Evolutionary conservation across 2,888 invertebrate species (phyloP).

Genomic region (Macrophya alboannulata): DNA sequence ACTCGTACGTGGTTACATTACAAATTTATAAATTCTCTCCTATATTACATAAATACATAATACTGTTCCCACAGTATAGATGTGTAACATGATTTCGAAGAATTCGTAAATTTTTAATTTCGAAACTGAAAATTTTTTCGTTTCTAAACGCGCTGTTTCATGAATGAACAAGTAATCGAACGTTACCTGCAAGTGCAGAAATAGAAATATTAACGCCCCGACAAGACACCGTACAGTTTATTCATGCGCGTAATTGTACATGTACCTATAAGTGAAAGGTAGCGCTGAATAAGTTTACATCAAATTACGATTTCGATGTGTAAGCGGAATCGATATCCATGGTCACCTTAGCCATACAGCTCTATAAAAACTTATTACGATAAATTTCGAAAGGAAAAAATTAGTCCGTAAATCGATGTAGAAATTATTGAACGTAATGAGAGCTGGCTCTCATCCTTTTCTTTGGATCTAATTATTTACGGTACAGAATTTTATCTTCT

Average conservation of each 20-base stretch:
- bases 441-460: background rate
- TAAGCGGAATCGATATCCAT: background rate
- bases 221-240: background rate
- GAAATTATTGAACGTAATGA: background rate
- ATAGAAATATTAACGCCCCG: constrained; percentile 4
- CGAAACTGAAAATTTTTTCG: background rate
- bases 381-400: constrained; percentile 4
- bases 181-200: constrained; percentile 13
- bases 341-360: background rate
- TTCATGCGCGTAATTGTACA: constrained; percentile 24
- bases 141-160: background rate
- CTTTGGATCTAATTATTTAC: background rate
- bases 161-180: background rate
- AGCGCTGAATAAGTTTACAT: constrained; percentile 47
- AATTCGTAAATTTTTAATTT: background rate
- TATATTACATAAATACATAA: background rate
- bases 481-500: too few species aligned
- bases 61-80: background rate
- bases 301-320: constrained; percentile 42
- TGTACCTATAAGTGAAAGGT: constrained; percentile 29
- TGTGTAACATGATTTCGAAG: background rate
- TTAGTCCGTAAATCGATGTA: background rate
- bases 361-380: background rate
- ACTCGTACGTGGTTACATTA: constrained; percentile 25
- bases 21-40: background rate